phyloP scores from a whole-genome alignment of 2,113 vertebrate genomes.

The Chroicocephalus ridibundus region DNA sequence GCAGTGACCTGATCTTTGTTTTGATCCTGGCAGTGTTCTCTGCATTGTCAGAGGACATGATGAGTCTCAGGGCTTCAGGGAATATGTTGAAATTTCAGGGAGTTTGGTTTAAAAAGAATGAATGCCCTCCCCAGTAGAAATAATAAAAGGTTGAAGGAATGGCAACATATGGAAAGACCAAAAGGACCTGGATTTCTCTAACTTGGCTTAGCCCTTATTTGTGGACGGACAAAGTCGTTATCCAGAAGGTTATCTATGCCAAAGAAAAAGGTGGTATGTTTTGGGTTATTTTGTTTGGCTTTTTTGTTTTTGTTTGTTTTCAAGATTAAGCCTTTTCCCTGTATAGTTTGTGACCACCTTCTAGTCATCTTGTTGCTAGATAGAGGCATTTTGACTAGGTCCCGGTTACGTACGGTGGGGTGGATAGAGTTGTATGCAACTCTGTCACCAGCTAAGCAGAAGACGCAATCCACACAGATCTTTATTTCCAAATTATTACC shows the following conservation, averaged over 20 bases:
- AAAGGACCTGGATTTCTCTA: background rate
- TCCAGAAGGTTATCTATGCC: background rate
- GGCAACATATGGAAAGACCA: background rate
- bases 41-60: background rate
- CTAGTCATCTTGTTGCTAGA: background rate
- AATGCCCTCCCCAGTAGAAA: background rate
- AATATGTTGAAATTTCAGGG: background rate
- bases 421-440: background rate
- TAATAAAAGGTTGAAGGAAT: background rate
- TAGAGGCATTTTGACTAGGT: background rate
- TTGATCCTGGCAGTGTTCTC: background rate
- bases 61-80: background rate
- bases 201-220: background rate
- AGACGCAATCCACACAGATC: background rate
- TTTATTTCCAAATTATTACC: background rate
- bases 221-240: background rate
- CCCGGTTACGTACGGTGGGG: rapidly evolving
- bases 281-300: background rate
- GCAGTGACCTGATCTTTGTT: background rate
- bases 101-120: background rate
- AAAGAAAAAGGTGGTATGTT: background rate
- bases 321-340: background rate
- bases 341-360: background rate
- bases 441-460: background rate
- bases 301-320: background rate